Evolutionary conservation across 2,888 invertebrate genomes (phyloP).

Genomic region (Metallyticus violacea): DNA sequence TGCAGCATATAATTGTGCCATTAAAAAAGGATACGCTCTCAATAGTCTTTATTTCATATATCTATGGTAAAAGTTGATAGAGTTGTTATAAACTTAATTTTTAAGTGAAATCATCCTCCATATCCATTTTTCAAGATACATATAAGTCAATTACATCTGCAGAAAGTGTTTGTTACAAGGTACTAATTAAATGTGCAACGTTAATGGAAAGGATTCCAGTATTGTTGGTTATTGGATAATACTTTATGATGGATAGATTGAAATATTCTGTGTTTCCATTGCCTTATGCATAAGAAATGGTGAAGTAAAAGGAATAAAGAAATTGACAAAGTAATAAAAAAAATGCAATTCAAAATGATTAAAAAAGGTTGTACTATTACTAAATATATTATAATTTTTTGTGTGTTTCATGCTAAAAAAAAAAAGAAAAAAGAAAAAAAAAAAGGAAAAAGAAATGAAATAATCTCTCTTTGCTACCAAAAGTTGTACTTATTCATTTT

Average conservation of each 20-base stretch:
- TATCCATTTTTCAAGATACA: neutral
- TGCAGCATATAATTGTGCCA: neutral
- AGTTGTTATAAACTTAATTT: neutral
- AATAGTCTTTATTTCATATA: neutral
- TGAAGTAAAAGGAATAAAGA: neutral
- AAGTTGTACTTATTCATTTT: constrained; percentile 51
- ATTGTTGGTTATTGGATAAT: neutral
- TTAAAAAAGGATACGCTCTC: neutral
- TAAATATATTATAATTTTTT: constrained; percentile 26
- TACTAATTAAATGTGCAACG: neutral
- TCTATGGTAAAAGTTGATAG: neutral
- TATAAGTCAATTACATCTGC: neutral
- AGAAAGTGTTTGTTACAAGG: neutral
- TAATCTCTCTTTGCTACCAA: constrained; percentile 47
- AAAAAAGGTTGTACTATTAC: constrained; percentile 15
- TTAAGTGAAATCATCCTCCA: neutral
- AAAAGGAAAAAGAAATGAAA: constrained; percentile 25
- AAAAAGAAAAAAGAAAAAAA: constrained; percentile 23
- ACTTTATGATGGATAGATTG: neutral
- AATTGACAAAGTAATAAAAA: constrained; percentile 22
- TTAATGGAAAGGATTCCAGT: neutral
- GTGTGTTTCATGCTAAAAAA: constrained; percentile 24
- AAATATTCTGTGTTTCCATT: constrained; percentile 27
- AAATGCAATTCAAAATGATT: constrained; percentile 18
- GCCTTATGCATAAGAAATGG: constrained; percentile 26